Evolutionary conservation across 2,797 vertebrate genomes (phyloP).

Genomic region (Lerista edwardsae): DNA sequence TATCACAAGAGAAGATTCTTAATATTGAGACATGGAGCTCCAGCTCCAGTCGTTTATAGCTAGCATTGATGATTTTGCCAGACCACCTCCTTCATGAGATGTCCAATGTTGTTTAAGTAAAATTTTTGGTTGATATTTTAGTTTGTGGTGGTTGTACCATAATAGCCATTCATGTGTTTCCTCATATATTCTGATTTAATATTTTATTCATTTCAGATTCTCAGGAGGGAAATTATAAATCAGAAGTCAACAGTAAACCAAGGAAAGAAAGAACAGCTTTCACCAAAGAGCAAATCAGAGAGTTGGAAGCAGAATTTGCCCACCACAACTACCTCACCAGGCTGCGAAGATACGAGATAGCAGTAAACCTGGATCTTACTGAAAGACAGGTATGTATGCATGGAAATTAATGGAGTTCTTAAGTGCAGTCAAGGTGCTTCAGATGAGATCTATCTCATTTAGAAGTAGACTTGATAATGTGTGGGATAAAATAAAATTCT

Average conservation of each 20-base stretch:
- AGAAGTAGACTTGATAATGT: neutral
- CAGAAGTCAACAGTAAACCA: constrained; percentile 96
- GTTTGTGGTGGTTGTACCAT: constrained; percentile 8
- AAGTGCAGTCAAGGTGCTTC: constrained; percentile 16
- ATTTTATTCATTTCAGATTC: constrained; percentile 87
- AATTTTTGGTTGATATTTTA: neutral
- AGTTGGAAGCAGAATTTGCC: constrained; percentile 98
- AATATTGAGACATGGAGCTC: neutral
- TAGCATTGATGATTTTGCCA: neutral
- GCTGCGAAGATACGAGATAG: constrained; percentile 97
- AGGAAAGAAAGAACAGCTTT: constrained; percentile 99
- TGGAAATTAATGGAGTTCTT: constrained; percentile 17
- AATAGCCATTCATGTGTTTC: constrained; percentile 6
- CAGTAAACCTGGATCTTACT: constrained; percentile 98
- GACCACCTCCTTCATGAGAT: neutral
- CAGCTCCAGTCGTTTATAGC: constrained; percentile 18
- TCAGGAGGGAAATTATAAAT: constrained; percentile 97
- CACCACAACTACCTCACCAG: constrained; percentile 99
- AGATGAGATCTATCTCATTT: constrained; percentile 1
- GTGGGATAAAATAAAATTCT: constrained; percentile 26
- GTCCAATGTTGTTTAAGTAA: neutral
- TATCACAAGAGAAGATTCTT: neutral
- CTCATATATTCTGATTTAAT: constrained; percentile 51
- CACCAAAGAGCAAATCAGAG: constrained; percentile 99
- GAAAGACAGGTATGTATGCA: constrained; percentile 93